phyloP scores from a whole-genome alignment of 2,888 invertebrate genomes.

The Alloplasta piceator region DNA sequence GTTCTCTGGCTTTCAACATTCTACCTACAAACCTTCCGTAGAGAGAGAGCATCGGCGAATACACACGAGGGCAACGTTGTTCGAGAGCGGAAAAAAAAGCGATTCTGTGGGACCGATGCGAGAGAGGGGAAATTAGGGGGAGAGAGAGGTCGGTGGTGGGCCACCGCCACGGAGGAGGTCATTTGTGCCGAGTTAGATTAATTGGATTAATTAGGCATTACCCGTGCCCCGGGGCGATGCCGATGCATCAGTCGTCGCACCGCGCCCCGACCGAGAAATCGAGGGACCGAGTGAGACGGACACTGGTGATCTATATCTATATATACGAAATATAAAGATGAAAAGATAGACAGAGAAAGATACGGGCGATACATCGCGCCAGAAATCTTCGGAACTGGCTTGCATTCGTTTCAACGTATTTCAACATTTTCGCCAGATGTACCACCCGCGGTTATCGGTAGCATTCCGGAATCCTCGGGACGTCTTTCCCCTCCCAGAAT shows the following conservation, averaged over 20 bases:
- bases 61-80: slow-evolving; percentile 48
- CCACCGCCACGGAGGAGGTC: slow-evolving; percentile 76
- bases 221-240: slow-evolving; percentile 79
- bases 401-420: slow-evolving; percentile 60
- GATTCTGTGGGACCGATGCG: slow-evolving; percentile 12
- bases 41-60: slow-evolving; percentile 42
- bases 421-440: slow-evolving; percentile 53
- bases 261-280: slow-evolving; percentile 66
- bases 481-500: slow-evolving; percentile 30
- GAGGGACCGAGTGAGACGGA: slow-evolving; percentile 41
- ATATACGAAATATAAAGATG: slow-evolving; percentile 15
- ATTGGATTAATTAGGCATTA: slow-evolving; percentile 84
- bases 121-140: slow-evolving; percentile 15
- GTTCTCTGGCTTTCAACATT: slow-evolving; percentile 45
- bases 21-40: slow-evolving; percentile 21
- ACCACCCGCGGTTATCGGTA: slow-evolving; percentile 58
- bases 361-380: slow-evolving; percentile 32
- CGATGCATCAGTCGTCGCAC: slow-evolving; percentile 79
- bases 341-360: slow-evolving; percentile 21
- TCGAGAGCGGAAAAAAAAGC: slow-evolving; percentile 19
- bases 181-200: slow-evolving; percentile 83
- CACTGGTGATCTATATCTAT: slow-evolving; percentile 25
- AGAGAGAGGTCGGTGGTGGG: slow-evolving; percentile 53
- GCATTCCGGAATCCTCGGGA: slow-evolving; percentile 59
- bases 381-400: slow-evolving; percentile 14